phyloP scores from a whole-genome alignment of 1,140 invertebrate species.

The Diuraphis noxia region DNA sequence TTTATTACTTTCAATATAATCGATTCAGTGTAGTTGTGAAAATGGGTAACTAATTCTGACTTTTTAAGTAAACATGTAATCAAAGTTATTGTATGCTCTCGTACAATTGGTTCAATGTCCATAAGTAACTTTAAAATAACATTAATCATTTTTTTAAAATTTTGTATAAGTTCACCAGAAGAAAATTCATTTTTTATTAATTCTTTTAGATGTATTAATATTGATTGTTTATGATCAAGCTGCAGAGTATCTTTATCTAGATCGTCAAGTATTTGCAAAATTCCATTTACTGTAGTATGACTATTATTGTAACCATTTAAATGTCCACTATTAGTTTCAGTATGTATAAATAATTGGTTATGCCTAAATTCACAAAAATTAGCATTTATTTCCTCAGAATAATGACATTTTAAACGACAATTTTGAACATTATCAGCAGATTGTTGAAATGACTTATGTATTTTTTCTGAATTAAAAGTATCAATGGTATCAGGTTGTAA shows the following conservation, averaged over 20 bases:
- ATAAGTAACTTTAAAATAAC: conserved; percentile 11
- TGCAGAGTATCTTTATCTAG: neutral
- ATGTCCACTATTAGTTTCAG: neutral
- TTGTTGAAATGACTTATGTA: conserved; percentile 81
- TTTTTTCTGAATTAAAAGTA: conserved; percentile 82
- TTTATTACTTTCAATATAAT: conserved; percentile 84
- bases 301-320: neutral
- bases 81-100: conserved; percentile 70
- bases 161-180: neutral
- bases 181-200: neutral
- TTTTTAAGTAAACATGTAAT: conserved; percentile 80
- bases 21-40: conserved; percentile 77
- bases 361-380: conserved; percentile 87
- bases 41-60: conserved; percentile 67
- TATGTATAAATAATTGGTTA: conserved; percentile 71
- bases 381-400: conserved; percentile 65
- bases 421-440: conserved; percentile 66
- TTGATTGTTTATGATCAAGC: neutral
- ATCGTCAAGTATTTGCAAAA: neutral
- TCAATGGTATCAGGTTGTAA: conserved; percentile 64
- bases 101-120: conserved; percentile 31
- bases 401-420: conserved; percentile 64
- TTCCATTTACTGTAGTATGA: neutral
- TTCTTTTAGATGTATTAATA: neutral
- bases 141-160: conserved; percentile 1